A percentile compares a stretch with the other conserved stretches of the same genome.
phyloP scores from a whole-genome alignment of 2,888 invertebrate genomes.

The Sisyra nigra region DNA sequence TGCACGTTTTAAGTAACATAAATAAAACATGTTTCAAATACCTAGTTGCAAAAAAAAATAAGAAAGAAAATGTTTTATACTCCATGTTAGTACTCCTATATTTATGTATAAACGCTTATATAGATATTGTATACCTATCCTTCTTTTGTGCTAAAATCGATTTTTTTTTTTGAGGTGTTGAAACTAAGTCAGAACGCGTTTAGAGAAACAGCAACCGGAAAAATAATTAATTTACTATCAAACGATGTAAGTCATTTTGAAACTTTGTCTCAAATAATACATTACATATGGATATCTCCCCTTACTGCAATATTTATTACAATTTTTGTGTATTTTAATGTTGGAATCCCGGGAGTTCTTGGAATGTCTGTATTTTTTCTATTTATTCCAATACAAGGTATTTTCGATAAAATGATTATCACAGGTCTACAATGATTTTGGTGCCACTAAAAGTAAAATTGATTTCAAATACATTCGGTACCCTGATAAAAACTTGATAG shows the following conservation, averaged over 20 bases:
- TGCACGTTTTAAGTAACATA: too few relatives aligned
- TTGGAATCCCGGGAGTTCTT: constrained; percentile 55
- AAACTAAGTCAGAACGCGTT: constrained; percentile 52
- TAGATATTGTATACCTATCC: not conserved
- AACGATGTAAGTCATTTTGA: constrained; percentile 92
- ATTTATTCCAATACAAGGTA: constrained; percentile 72
- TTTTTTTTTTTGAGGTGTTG: constrained; percentile 37
- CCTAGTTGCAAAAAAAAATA: too few relatives aligned
- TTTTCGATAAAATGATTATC: constrained; percentile 14
- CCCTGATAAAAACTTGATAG: too few relatives aligned
- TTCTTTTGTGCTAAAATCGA: not conserved
- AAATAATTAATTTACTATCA: constrained; percentile 82
- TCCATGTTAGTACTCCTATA: too few relatives aligned
- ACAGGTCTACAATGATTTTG: not conserved
- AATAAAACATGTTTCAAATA: too few relatives aligned
- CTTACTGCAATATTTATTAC: constrained; percentile 47
- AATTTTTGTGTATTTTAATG: constrained; percentile 60
- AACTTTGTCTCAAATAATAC: constrained; percentile 61
- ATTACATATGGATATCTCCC: constrained; percentile 81
- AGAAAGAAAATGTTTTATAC: too few relatives aligned
- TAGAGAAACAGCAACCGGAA: constrained; percentile 65
- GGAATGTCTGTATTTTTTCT: constrained; percentile 65
- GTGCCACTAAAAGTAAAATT: too few relatives aligned
- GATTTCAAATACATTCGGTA: too few relatives aligned
- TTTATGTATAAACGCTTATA: too few relatives aligned